Evolutionary conservation across 2,888 invertebrate species (phyloP).

Genomic region (Agriotes lineatus): DNA sequence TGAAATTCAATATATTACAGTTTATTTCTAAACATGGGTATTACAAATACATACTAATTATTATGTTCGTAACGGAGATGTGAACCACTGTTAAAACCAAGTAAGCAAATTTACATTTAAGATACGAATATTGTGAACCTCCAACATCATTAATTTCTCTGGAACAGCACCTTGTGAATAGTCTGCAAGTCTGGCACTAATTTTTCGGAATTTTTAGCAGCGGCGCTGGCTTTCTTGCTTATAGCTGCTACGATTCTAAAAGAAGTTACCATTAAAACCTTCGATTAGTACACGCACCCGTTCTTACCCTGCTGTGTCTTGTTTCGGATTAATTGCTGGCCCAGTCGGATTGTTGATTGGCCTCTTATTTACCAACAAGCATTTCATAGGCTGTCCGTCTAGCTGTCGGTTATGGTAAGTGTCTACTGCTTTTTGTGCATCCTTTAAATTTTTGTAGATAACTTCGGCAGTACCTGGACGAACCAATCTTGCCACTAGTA

Average conservation of each 20-base stretch:
- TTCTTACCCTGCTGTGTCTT: conserved; percentile 49
- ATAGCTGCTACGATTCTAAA: conserved; percentile 45
- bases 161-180: conserved; percentile 78
- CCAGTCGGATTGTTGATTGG: conserved; percentile 73
- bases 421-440: conserved; percentile 91
- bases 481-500: conserved; percentile 85
- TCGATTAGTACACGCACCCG: background rate
- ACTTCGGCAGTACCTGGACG: conserved; percentile 93
- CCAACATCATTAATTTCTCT: conserved; percentile 56
- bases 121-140: background rate
- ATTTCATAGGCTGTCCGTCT: conserved; percentile 95
- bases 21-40: too few species aligned
- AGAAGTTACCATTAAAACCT: conserved; percentile 1
- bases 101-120: background rate
- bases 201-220: conserved; percentile 55
- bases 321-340: conserved; percentile 59
- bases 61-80: background rate
- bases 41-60: background rate
- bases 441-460: conserved; percentile 85
- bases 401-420: conserved; percentile 93
- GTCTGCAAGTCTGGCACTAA: conserved; percentile 77
- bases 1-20: conserved; percentile 2
- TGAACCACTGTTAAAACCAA: background rate
- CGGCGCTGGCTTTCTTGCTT: conserved; percentile 46
- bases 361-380: conserved; percentile 84